Evolutionary conservation across 2,888 invertebrate species (phyloP), one percentile per base, ranked within the genome.

Genomic region (Drosophila borealis): DNA sequence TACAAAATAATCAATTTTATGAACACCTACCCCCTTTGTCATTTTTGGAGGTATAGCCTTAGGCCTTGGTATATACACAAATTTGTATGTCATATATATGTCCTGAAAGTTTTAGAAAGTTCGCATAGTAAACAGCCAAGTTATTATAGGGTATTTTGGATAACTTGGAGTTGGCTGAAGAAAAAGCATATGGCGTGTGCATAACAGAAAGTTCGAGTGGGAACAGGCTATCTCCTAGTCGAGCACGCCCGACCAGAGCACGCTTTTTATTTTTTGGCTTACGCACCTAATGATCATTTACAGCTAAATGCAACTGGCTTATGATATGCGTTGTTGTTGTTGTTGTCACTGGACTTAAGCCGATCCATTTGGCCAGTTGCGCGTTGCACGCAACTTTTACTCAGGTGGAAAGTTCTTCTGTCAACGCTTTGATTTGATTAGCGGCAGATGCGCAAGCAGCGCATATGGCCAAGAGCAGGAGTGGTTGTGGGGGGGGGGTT

Each of bases 381-480:
- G 61, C 39, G 36, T 4, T 14, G 61, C 51, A 68, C 61, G 48
- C 73, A 77, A 76, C 75, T 77, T 74, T 77, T 77, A 78, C 76
- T 73, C 70, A 54, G 63, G 65, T 77, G 77, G 77, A 78, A 78
- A 78, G 77, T 78, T 78, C 77, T 78, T 67, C 78, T 74, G 74
- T 77, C 73, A 76, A 78, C 67, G 78, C 70, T 70, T 78, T 74
- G 76, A 77, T 77, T 78, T 78, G 74, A 77, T 78, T 76, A 76
- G 68, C 74, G 46, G 62, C 76, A 74, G 71, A 74, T 70, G 74
- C 59, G 76, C 61, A 57, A 42, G 54, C 61, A 61, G 53, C 44
- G 42, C 45, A 49, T 19, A 41, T 29, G 34, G 65, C 29, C 37
- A 37, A 25, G 36, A 17, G 37, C 14, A 39, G 10, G 41, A 21